Evolutionary conservation across 2,888 invertebrate genomes (phyloP), one percentile per base, ranked within the genome.

Genomic region (Eilema sororculum): DNA sequence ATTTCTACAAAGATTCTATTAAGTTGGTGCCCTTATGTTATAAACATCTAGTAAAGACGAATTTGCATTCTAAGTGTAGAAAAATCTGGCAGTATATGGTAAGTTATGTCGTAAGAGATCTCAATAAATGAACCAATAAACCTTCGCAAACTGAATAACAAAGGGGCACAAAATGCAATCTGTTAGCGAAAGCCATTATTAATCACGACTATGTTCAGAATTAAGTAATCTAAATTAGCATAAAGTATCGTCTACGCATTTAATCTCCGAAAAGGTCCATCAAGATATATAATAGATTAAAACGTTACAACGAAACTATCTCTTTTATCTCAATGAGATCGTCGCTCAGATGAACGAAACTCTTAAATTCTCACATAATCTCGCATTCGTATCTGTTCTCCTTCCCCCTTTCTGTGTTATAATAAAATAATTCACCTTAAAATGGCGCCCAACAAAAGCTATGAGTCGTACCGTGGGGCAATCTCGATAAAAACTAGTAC

Each of bases 401-500:
- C 85, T 81, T 85, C 84, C 83, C 85, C 87, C 85, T 87, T 90
- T 89, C 87, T 89, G 85, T 89, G 86, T 90, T 90, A 90, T 89
- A 90, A 89, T 90, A 90, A 91, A 91, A 90, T 90, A 91, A 91
- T 87, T 91, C 87, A 90, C 85, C 83, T 87, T 87, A 85, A 91
- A 91, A 89, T 84, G 89, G 86, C 84, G 84, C 87, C 86, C 85
- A 84, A 82, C 89, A 87, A 90, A 89, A 88, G 89, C 90, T 88
- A 90, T 88, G 89, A 89, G 90, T 88, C 88, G 86, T 87, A 72
- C 74, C 87, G 86, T 86, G 80, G 88, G 88, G 86, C 90, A 91
- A 93, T 93, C 93, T 91, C 91, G 93, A 93, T 93, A 93, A 93
- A 90, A 93, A 90, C 90, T 86, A 87, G 89, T 85, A 79, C 86